Base-by-base conservation (phyloP, 2,888 invertebrate species). In the Lasioglossum figueresi region DNA sequence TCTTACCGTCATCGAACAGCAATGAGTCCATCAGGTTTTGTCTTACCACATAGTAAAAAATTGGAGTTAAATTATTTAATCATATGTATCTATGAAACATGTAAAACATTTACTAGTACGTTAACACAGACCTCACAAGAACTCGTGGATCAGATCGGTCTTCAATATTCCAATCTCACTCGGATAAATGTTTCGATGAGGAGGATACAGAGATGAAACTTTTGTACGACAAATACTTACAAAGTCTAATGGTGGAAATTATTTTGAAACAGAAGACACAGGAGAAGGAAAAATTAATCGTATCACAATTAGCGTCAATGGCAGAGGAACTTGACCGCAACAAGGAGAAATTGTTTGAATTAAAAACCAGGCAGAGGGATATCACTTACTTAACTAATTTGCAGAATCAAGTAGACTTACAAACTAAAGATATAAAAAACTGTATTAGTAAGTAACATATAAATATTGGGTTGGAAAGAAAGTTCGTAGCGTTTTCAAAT, bases 151-250 rank as follows among this genome's bases (percentile, higher is more conserved):
- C 2, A 6, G 31, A 63, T 31, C 34, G 68, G 23, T 1, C 4
- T 37, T 37, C 37, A 23, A 1, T 10, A 23, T 10, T 2, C 4
- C 10, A 8, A 10, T 10, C 68, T 37, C 68, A 68, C 8, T 34
- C 79, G 4, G 90, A 92, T 10, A 72, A 66, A 23, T 91, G 91
- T 16, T 27, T 31, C 0, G 91, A 91, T 5, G 73, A 31, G 4
- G 83, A 85, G 2, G 88, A 91, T 14, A 56, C 77, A 14, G 92
- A 93, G 34, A 71, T 92, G 19, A 78, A 78, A 70, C 74, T 89
- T 14, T 75, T 91, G 43, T 93, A 92, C 6, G 88, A 93, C 59
- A 87, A 90, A 77, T 91, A 91, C 78, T 85, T 93, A 3, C 91
- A 88, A 68, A 76, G 87, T 0, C 73, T 80, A 10, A 84, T 89